Evolutionary conservation across 1,140 invertebrate genomes (phyloP).

Genomic region (Papilio aristodemus): DNA sequence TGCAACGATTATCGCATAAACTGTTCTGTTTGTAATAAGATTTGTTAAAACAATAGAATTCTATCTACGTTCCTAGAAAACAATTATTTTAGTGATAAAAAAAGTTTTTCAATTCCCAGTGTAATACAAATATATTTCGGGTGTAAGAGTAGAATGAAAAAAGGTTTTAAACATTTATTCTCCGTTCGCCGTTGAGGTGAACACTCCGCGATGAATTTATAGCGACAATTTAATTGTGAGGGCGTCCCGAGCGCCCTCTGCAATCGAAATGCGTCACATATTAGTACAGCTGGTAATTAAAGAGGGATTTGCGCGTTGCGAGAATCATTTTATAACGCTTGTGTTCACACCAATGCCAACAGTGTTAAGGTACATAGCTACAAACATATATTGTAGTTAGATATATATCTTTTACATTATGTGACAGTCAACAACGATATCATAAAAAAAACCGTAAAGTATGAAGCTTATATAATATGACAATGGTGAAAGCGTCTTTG

Average conservation of each 20-base stretch:
- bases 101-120: too few species aligned
- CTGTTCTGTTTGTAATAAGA: too few species aligned
- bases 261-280: conserved; percentile 31
- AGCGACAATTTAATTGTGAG: conserved; percentile 42
- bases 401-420: too few species aligned
- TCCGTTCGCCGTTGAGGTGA: conserved; percentile 1
- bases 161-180: conserved; percentile 18
- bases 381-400: background rate
- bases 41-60: too few species aligned
- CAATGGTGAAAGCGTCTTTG: too few species aligned
- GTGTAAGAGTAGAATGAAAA: conserved; percentile 8
- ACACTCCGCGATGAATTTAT: conserved; percentile 34
- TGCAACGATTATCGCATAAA: too few species aligned
- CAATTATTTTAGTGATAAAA: too few species aligned
- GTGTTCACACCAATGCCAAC: conserved; percentile 2
- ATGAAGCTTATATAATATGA: too few species aligned
- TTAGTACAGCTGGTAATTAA: conserved; percentile 33
- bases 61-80: too few species aligned
- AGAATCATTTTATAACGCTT: conserved; percentile 6
- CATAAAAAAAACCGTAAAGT: too few species aligned
- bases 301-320: conserved; percentile 21
- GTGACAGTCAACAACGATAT: background rate
- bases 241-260: conserved; percentile 33
- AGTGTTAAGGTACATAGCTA: background rate
- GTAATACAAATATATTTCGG: background rate